These are phyloP conservation scores for Macquaria australasica DNA, from an alignment of 2,113 vertebrate species.

Conservation along the genomic window DNA sequence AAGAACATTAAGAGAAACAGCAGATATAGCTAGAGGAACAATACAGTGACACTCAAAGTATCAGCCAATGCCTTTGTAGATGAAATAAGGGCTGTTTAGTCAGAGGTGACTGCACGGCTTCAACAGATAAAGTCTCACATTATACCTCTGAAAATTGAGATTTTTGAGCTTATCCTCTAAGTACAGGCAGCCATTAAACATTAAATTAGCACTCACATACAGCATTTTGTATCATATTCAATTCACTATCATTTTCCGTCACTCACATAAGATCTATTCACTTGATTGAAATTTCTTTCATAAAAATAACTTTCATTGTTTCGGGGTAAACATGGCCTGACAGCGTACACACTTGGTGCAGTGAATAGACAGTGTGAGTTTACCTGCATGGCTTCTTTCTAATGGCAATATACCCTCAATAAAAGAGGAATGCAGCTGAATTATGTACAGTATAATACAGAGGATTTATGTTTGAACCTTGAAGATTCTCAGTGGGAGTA, in stretches of 20 bases:
- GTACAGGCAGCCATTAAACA: not conserved
- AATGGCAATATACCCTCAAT: not conserved
- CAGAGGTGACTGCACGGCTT: not conserved
- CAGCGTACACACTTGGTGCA: not conserved
- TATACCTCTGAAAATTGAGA: not conserved
- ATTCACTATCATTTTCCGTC: not conserved
- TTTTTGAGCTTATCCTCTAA: not conserved
- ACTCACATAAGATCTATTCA: not conserved
- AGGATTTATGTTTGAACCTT: not conserved
- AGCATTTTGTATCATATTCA: not conserved
- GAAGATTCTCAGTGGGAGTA: not conserved
- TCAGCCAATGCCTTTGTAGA: not conserved
- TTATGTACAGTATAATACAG: not conserved
- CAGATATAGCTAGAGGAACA: not conserved
- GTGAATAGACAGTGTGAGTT: not conserved
- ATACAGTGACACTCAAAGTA: not conserved
- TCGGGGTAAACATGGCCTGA: not conserved
- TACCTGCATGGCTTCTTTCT: not conserved
- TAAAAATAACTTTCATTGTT: not conserved
- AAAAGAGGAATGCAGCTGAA: not conserved
- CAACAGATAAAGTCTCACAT: not conserved
- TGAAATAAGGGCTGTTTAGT: not conserved
- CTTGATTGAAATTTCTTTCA: not conserved
- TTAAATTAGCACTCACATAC: not conserved
- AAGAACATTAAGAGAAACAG: not conserved